Evolutionary conservation across 2,888 invertebrate genomes (phyloP).

Genomic region (Nowickia ferox): DNA sequence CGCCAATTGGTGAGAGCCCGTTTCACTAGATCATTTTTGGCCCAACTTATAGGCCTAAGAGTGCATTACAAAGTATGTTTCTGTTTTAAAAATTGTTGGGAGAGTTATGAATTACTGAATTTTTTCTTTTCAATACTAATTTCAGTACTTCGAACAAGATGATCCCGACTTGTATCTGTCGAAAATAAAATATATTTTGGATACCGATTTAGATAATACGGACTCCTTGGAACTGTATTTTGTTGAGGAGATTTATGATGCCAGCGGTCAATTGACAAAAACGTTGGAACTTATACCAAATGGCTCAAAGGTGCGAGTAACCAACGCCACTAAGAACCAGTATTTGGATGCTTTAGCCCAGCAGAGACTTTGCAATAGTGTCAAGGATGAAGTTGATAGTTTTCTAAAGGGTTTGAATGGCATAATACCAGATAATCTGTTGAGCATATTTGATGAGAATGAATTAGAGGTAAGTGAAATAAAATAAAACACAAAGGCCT

Average conservation of each 20-base stretch:
- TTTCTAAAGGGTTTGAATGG: constrained; percentile 95
- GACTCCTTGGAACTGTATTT: constrained; percentile 93
- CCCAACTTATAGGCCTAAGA: constrained; percentile 95
- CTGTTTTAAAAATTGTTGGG: background rate
- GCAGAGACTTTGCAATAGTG: constrained; percentile 92
- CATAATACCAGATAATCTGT: constrained; percentile 95
- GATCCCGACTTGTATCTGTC: constrained; percentile 96
- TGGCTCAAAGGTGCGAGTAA: constrained; percentile 88
- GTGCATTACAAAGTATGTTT: constrained; percentile 93
- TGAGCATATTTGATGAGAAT: constrained; percentile 97
- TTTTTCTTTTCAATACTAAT: background rate
- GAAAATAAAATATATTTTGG: constrained; percentile 96
- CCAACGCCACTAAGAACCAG: constrained; percentile 85
- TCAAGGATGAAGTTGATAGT: constrained; percentile 92
- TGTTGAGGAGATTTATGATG: constrained; percentile 94
- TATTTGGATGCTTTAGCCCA: constrained; percentile 96
- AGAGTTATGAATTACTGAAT: background rate
- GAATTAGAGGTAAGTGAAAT: constrained; percentile 91
- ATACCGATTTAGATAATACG: constrained; percentile 92
- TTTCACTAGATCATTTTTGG: constrained; percentile 95
- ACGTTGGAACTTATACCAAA: constrained; percentile 93
- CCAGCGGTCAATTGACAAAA: constrained; percentile 89
- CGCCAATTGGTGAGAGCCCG: constrained; percentile 94
- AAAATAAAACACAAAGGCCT: constrained; percentile 46
- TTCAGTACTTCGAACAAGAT: constrained; percentile 96